Base-by-base conservation (phyloP, 2,113 vertebrate species). In the Silurus meridionalis region DNA sequence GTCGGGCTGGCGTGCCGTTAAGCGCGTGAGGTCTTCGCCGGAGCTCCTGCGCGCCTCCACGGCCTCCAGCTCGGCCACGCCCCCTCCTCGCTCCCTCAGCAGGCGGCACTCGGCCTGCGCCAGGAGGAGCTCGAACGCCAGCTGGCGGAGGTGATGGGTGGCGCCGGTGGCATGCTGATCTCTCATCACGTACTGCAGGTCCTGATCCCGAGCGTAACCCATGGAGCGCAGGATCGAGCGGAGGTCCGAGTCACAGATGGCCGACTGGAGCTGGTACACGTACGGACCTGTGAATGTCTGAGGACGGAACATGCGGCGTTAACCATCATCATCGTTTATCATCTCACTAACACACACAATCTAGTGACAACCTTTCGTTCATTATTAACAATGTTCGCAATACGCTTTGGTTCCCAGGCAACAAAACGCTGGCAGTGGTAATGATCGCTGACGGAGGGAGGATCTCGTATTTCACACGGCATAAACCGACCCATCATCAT, bases 261-360 rank as follows among this genome's bases (percentile, higher is more conserved):
- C 95, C 11, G 97, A 96, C 94, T 97, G 97, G 60, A 99, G 95
- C 46, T 97, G 96, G 95, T 99, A 99, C 85, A 99, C 97, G 82
- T 99, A 99, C 48, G 98, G 96, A 80, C 98, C 98, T 1, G 98
- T 99, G 94, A 99, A 99, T 83, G 98, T 98, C 98, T 99, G 75
- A 67, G 91, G 90, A 80, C 87, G 69, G 85, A 85, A 89, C 17
- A 46, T 2, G 57, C 79, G 53, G 4, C 80, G 57, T 53, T 21
- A 63, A 19, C 21, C 2, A 66, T 57, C 80, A 83, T 66, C 21
- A 28, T 6, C 2, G 8, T 0, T 9, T 60, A 37, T 37, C 14
- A 6, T 37, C 66, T 37, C 28, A 0, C 64, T 14, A 28, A 13
- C n/a, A 13, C 11, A 67, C 23, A 9, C 63, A 21, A 64, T 64